phyloP scores from a whole-genome alignment of 2,113 vertebrate species.

The Rana temporaria region DNA sequence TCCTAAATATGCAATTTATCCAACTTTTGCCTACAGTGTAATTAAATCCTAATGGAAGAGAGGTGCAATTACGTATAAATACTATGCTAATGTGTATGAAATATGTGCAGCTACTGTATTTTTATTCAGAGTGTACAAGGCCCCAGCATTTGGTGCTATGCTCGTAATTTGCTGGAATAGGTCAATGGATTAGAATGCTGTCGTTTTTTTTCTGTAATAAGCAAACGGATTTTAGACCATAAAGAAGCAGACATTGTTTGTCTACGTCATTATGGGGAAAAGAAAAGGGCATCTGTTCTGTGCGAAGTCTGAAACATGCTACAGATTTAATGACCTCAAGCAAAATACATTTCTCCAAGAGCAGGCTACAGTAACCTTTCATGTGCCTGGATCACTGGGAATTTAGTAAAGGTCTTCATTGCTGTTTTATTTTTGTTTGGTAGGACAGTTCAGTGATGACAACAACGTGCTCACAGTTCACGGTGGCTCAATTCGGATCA shows the following conservation, averaged over 20 bases:
- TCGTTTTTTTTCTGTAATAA: constrained; percentile 54
- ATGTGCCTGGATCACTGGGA: constrained; percentile 5
- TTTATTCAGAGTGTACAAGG: constrained; percentile 35
- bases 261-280: constrained; percentile 55
- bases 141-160: constrained; percentile 33
- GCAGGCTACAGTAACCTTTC: constrained; percentile 39
- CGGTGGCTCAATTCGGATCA: no score
- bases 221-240: constrained; percentile 57
- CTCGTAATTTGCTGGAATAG: constrained; percentile 57
- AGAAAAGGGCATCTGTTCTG: constrained; percentile 56
- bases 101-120: constrained; percentile 51
- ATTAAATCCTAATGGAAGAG: constrained; percentile 58
- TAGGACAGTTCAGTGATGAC: no score
- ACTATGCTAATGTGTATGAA: constrained; percentile 56
- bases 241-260: constrained; percentile 53
- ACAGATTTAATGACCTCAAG: constrained; percentile 55
- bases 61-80: constrained; percentile 59
- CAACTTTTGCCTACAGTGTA: constrained; percentile 56
- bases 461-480: no score
- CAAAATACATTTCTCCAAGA: constrained; percentile 50
- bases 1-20: constrained; percentile 56
- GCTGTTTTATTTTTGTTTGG: neutral
- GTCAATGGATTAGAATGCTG: constrained; percentile 57
- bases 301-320: constrained; percentile 48
- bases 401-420: constrained; percentile 11